These are phyloP conservation scores for Cecidostiba fungosa DNA, from an alignment of 2,888 invertebrate species.

Conservation along the genomic window DNA sequence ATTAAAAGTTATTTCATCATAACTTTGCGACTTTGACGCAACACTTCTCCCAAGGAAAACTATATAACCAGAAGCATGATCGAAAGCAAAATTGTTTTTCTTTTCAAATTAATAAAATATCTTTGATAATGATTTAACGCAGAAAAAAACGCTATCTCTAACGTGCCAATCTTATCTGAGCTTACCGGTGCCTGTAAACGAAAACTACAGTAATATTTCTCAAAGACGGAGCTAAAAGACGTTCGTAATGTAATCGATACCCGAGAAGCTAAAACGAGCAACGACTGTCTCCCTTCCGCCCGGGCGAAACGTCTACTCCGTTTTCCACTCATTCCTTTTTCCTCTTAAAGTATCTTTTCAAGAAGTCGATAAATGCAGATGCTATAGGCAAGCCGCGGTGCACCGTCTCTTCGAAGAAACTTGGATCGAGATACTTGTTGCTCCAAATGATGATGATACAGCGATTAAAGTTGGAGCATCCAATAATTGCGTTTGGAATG, in stretches of 20 bases:
- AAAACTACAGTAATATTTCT: slow-evolving; percentile 26
- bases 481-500: slow-evolving; percentile 59
- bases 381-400: background rate
- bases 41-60: no score
- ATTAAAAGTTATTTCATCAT: no score
- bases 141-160: slow-evolving; percentile 5
- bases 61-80: background rate
- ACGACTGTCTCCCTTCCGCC: slow-evolving; percentile 11
- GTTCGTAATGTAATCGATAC: slow-evolving; percentile 35
- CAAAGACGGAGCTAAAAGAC: slow-evolving; percentile 25
- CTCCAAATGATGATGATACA: slow-evolving; percentile 59
- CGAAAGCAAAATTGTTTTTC: slow-evolving; percentile 4
- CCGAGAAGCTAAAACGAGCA: slow-evolving; percentile 14
- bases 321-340: slow-evolving; percentile 8
- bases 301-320: background rate
- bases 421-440: slow-evolving; percentile 61
- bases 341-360: slow-evolving; percentile 26
- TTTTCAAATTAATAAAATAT: background rate
- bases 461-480: slow-evolving; percentile 58
- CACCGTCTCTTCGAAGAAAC: background rate
- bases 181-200: background rate
- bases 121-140: background rate
- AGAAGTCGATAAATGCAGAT: slow-evolving; percentile 49
- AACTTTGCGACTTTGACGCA: no score
- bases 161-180: background rate